phyloP scores from a whole-genome alignment of 2,888 invertebrate species.

The Teleogryllus oceanicus region DNA sequence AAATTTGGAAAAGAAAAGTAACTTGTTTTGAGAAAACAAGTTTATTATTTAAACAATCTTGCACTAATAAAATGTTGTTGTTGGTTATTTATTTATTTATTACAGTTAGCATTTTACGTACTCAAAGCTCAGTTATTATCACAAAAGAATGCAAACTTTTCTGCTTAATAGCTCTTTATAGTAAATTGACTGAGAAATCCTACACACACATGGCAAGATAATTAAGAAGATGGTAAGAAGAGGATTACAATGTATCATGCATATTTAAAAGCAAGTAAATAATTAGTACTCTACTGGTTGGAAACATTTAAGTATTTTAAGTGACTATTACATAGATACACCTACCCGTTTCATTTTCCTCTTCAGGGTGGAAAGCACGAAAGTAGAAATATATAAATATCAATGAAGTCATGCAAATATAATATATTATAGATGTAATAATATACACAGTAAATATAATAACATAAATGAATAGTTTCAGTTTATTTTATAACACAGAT shows the following conservation, averaged over 20 bases:
- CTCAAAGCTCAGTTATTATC: neutral
- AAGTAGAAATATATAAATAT: conserved; percentile 33
- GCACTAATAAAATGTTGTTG: too few relatives aligned
- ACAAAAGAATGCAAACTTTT: neutral
- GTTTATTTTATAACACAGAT: too few relatives aligned
- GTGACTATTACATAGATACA: neutral
- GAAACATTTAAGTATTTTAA: neutral
- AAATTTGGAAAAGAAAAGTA: conserved; percentile 21
- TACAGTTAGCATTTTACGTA: too few relatives aligned
- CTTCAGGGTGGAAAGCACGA: conserved; percentile 43
- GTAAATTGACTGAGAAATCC: too few relatives aligned
- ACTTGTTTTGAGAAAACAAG: too few relatives aligned
- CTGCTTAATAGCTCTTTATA: too few relatives aligned
- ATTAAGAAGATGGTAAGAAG: neutral
- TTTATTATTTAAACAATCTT: too few relatives aligned
- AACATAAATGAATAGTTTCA: too few relatives aligned
- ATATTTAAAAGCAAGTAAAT: neutral
- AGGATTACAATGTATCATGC: conserved; percentile 23
- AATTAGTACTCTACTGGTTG: neutral
- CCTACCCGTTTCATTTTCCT: conserved; percentile 53
- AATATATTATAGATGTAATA: too few relatives aligned
- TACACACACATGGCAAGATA: neutral
- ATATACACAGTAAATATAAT: too few relatives aligned
- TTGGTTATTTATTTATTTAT: too few relatives aligned
- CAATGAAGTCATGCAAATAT: neutral